A percentile compares a stretch with the other conserved stretches of the same genome.
Conservation (phyloP, 1,140 invertebrate genomes). For the Drosophila oshimai region DNA sequence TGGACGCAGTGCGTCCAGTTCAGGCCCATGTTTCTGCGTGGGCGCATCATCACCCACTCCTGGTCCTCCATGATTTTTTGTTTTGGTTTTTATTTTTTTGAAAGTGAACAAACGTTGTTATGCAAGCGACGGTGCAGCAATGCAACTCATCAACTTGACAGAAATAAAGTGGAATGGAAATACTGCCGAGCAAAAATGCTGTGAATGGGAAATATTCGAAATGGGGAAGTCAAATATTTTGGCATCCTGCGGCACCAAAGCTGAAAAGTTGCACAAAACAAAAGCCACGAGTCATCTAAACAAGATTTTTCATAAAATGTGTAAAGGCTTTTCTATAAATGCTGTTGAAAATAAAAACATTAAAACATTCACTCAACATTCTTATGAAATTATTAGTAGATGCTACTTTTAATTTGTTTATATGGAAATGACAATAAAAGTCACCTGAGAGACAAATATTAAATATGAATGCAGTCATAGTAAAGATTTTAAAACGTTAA, state of each 20-base stretch:
- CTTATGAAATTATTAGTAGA: no score
- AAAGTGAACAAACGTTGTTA: conserved; percentile 54
- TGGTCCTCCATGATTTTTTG: conserved; percentile 3
- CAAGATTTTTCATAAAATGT: no score
- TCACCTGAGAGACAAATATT: no score
- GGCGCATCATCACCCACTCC: conserved; percentile 3
- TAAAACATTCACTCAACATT: no score
- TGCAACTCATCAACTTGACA: conserved; percentile 34
- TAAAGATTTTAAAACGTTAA: no score
- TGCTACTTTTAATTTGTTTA: no score
- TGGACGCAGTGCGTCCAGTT: conserved; percentile 63
- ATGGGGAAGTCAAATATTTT: conserved; percentile 9
- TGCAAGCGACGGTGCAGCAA: conserved; percentile 38
- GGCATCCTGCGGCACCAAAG: neutral
- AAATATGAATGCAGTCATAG: no score
- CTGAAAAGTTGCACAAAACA: neutral
- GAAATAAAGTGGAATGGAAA: conserved; percentile 26
- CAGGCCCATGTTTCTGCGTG: conserved; percentile 25
- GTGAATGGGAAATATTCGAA: conserved; percentile 30
- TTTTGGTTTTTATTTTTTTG: conserved; percentile 30
- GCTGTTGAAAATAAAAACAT: no score
- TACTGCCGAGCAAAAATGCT: conserved; percentile 7
- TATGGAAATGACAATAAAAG: no score
- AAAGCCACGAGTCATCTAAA: no score
- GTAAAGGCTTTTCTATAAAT: no score